phyloP scores from a whole-genome alignment of 2,113 vertebrate genomes.

The Archocentrus centrarchus region DNA sequence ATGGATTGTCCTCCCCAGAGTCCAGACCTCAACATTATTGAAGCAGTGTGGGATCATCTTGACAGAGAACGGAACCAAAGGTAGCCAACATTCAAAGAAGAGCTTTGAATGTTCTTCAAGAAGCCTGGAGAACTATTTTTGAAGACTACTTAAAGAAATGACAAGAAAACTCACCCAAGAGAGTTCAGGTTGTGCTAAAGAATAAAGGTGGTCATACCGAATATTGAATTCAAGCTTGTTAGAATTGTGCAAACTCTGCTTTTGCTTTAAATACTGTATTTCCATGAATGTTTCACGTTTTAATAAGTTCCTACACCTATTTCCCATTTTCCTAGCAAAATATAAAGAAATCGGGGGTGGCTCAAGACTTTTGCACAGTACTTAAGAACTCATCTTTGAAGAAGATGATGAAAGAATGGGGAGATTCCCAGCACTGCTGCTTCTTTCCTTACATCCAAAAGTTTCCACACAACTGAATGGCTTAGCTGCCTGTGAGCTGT shows the following conservation, averaged over 20 bases:
- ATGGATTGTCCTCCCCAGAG: not conserved
- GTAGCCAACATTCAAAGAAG: not conserved
- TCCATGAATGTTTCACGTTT: not conserved
- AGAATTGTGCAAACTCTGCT: not conserved
- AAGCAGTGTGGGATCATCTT: not conserved
- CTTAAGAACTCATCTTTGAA: not conserved
- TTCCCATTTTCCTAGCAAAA: not conserved
- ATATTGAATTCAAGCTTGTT: not conserved
- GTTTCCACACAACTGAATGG: not conserved
- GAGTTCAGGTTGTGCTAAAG: not conserved
- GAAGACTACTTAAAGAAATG: not conserved
- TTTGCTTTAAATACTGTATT: not conserved
- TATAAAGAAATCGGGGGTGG: not conserved
- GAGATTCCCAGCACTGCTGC: not conserved
- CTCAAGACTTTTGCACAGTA: slow-evolving; percentile 2
- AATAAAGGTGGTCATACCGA: not conserved
- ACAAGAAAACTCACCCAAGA: not conserved
- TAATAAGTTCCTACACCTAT: not conserved
- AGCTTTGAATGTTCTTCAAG: not conserved
- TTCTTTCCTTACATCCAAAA: not conserved
- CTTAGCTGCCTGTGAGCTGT: not conserved
- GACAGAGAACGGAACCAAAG: not conserved
- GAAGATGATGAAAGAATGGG: not conserved
- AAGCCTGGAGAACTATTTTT: not conserved
- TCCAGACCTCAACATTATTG: not conserved